phyloP scores from a whole-genome alignment of 53 echinoderm and acorn worm genomes.

The Astropecten irregularis region DNA sequence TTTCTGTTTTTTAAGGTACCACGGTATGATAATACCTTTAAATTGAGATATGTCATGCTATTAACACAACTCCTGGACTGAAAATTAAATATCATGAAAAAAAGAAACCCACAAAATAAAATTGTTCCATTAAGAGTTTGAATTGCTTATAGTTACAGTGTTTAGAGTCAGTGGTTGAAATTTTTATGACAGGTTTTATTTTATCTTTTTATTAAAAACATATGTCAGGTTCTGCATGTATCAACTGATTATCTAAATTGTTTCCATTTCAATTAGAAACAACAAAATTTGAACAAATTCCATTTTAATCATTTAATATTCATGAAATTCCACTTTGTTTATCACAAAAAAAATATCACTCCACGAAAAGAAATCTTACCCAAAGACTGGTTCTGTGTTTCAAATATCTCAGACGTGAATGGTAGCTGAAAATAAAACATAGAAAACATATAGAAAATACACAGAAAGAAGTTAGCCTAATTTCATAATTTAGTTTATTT shows the following conservation, averaged over 20 bases:
- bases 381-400: not conserved
- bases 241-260: too few relatives aligned
- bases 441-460: not conserved
- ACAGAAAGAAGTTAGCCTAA: not conserved
- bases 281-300: not conserved
- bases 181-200: not conserved
- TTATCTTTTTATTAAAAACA: not conserved
- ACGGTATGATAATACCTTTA: not conserved
- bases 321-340: not conserved
- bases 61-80: not conserved
- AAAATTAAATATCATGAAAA: not conserved
- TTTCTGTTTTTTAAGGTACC: not conserved
- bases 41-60: not conserved
- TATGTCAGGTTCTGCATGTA: not conserved
- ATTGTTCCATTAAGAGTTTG: too few relatives aligned
- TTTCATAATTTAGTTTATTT: not conserved
- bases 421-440: not conserved
- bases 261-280: not conserved
- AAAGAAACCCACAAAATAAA: too few relatives aligned
- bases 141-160: too few relatives aligned
- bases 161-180: too few relatives aligned
- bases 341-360: not conserved
- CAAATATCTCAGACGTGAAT: constrained; percentile 1
- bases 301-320: not conserved
- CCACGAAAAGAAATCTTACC: not conserved